Evolutionary conservation across 2,888 invertebrate species (phyloP).

Genomic region (Eupithecia subumbrata): DNA sequence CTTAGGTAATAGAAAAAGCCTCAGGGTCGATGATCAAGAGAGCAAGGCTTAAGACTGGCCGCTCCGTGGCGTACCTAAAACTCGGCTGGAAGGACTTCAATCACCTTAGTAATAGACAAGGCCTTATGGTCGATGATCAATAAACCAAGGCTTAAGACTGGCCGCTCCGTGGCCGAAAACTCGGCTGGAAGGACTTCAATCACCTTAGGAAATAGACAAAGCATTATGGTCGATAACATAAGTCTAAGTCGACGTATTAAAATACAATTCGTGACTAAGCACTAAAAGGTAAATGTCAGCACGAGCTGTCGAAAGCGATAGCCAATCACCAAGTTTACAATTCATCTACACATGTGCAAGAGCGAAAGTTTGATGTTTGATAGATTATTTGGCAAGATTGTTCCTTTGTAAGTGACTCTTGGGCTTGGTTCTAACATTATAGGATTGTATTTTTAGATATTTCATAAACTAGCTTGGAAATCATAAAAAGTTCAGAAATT

Average conservation of each 20-base stretch:
- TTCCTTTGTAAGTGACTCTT: background rate
- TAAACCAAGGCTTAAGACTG: too few species aligned
- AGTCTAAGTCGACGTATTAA: slow-evolving; percentile 4
- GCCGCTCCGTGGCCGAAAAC: background rate
- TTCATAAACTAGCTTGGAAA: too few species aligned
- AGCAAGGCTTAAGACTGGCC: too few species aligned
- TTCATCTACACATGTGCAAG: background rate
- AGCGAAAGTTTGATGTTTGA: slow-evolving; percentile 9
- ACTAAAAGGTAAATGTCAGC: slow-evolving; percentile 22
- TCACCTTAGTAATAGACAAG: too few species aligned
- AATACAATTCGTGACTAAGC: slow-evolving; percentile 22
- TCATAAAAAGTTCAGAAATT: too few species aligned
- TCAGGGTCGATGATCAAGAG: too few species aligned
- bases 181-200: background rate
- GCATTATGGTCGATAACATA: background rate
- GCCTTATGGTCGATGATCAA: too few species aligned
- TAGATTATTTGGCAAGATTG: slow-evolving; percentile 1
- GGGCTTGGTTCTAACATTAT: background rate
- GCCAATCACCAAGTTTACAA: slow-evolving; percentile 8
- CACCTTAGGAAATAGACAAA: background rate
- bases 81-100: too few species aligned
- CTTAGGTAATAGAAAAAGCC: too few species aligned
- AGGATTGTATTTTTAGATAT: background rate
- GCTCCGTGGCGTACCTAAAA: too few species aligned
- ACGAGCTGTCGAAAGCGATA: slow-evolving; percentile 11